Conservation (phyloP, 2,113 vertebrate species). For the Arenaria interpres region DNA sequence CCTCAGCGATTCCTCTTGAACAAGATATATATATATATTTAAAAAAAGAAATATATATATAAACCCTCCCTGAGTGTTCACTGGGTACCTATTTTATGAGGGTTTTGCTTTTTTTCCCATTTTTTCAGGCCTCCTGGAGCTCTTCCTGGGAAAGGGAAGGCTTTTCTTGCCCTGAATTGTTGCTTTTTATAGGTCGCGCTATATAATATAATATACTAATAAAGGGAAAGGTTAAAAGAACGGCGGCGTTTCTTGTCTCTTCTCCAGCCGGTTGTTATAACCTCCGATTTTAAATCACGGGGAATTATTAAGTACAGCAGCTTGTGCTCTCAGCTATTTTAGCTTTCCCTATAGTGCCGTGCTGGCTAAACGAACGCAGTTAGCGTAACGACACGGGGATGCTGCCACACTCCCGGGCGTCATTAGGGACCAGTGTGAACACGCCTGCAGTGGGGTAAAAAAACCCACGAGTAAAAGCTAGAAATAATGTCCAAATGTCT, state of each 20-base stretch:
- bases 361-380: neutral
- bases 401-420: rapidly evolving
- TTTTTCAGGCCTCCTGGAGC: neutral
- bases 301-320: neutral
- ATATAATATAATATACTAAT: neutral
- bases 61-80: rapidly evolving
- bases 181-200: neutral
- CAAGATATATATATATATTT: neutral
- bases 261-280: neutral
- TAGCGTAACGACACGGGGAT: neutral
- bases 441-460: neutral
- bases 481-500: neutral
- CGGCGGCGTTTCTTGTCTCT: rapidly evolving
- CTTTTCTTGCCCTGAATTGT: neutral
- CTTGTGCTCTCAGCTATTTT: neutral
- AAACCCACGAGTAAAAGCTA: neutral
- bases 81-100: neutral
- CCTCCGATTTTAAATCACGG: neutral
- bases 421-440: neutral
- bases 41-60: neutral
- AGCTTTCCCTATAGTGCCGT: neutral
- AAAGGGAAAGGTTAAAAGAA: neutral
- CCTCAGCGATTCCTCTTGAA: conserved; percentile 32
- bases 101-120: rapidly evolving
- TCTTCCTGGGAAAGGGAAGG: neutral